Percentiles rank a stretch among this genome's conserved stretches.
Conservation (phyloP, 2,797 vertebrate genomes). For the Apogon talboti region DNA sequence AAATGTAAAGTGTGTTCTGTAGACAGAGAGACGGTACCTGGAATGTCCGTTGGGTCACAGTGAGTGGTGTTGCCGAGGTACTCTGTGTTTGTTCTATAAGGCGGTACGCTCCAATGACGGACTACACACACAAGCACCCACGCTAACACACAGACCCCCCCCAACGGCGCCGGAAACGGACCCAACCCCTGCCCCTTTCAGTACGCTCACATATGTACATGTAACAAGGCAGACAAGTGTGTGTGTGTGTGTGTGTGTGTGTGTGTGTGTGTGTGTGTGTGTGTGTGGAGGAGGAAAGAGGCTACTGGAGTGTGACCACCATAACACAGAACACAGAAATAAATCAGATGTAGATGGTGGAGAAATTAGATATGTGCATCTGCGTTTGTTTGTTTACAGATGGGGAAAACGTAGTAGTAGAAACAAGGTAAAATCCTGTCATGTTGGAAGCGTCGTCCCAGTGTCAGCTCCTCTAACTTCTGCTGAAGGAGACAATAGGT, state of each 20-base stretch:
- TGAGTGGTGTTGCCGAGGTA: slow-evolving; percentile 79
- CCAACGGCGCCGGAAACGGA: slow-evolving; percentile 63
- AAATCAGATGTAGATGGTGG: slow-evolving; percentile 20
- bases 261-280: too few species aligned
- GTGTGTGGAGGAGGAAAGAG: slow-evolving; percentile 34
- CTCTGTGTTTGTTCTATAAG: slow-evolving; percentile 75
- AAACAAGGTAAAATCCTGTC: not conserved
- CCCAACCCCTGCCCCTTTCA: slow-evolving; percentile 63
- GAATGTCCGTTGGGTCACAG: slow-evolving; percentile 77
- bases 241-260: too few species aligned
- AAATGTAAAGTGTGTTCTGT: slow-evolving; percentile 48
- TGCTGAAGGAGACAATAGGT: not conserved
- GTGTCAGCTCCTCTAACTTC: not conserved
- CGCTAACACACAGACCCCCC: slow-evolving; percentile 38
- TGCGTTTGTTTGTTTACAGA: not conserved
- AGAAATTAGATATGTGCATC: slow-evolving; percentile 12
- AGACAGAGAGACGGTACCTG: slow-evolving; percentile 76
- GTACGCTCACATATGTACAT: slow-evolving; percentile 61
- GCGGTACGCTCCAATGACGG: slow-evolving; percentile 79
- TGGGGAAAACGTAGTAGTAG: not conserved
- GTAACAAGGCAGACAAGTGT: slow-evolving; percentile 48
- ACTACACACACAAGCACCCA: slow-evolving; percentile 58
- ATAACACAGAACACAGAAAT: slow-evolving; percentile 50
- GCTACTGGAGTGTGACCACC: slow-evolving; percentile 52
- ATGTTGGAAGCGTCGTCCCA: not conserved